These are phyloP conservation scores for Phoxinus phoxinus DNA, from an alignment of 2,113 vertebrate genomes.

Conservation along the genomic window DNA sequence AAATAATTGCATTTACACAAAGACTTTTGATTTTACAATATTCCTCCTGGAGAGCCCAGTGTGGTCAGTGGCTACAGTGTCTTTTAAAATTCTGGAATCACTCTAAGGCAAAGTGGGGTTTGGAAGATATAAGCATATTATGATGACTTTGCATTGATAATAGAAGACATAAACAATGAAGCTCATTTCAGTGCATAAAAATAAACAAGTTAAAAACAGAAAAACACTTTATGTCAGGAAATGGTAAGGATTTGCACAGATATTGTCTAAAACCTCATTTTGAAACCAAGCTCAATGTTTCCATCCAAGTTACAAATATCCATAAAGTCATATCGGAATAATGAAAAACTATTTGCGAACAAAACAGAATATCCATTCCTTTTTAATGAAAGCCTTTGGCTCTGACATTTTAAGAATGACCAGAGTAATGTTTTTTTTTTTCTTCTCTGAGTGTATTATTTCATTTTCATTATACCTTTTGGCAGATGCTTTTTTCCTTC, in stretches of 20 bases:
- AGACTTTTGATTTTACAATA: background rate
- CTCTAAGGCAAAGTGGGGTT: background rate
- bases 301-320: background rate
- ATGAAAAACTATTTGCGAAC: background rate
- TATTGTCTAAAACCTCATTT: background rate
- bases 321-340: background rate
- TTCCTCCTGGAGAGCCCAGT: background rate
- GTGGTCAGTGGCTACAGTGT: background rate
- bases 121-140: background rate
- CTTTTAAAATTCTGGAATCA: background rate
- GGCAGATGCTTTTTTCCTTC: background rate
- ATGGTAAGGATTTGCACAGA: background rate
- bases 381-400: too few species aligned
- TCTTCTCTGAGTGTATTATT: background rate
- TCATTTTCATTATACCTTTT: background rate
- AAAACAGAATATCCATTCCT: background rate
- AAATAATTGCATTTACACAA: background rate
- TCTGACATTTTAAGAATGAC: background rate
- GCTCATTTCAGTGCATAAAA: background rate
- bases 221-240: background rate
- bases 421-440: slow-evolving; percentile 1
- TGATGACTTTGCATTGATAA: background rate
- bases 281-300: background rate
- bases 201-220: background rate
- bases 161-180: background rate